Evolutionary conservation across 2,797 vertebrate species (phyloP).

Genomic region (Pangasius djambal): DNA sequence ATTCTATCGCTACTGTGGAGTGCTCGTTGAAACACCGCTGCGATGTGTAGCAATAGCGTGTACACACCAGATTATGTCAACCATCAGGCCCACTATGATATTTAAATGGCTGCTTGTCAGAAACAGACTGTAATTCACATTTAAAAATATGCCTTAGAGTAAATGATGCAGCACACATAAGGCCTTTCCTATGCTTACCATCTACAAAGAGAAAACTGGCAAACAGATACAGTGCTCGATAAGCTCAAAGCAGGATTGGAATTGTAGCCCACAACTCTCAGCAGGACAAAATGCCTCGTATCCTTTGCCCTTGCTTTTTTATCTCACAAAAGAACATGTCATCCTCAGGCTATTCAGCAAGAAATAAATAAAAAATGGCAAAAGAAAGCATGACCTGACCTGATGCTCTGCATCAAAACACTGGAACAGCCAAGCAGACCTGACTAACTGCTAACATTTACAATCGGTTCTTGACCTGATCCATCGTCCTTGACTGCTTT

Average conservation of each 20-base stretch:
- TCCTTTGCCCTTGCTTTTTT: not conserved
- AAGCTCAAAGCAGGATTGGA: not conserved
- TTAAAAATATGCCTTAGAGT: not conserved
- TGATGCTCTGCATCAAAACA: not conserved
- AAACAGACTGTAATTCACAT: not conserved
- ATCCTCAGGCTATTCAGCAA: not conserved
- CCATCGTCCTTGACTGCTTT: not conserved
- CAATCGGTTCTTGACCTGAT: not conserved
- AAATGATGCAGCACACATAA: not conserved
- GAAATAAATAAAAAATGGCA: not conserved
- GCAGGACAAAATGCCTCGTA: not conserved
- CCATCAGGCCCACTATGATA: not conserved
- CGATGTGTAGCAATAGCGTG: not conserved
- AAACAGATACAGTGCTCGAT: not conserved
- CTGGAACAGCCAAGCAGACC: not conserved
- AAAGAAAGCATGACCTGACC: not conserved
- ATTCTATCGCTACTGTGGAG: not conserved
- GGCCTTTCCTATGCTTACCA: not conserved
- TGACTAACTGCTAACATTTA: not conserved
- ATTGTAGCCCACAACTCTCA: not conserved
- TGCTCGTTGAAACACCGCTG: not conserved
- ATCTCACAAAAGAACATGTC: not conserved
- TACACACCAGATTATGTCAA: not conserved
- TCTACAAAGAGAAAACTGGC: not conserved
- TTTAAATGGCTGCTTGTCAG: not conserved